Base-by-base conservation (phyloP, 2,888 invertebrate genomes). In the Neoaliturus tenellus region DNA sequence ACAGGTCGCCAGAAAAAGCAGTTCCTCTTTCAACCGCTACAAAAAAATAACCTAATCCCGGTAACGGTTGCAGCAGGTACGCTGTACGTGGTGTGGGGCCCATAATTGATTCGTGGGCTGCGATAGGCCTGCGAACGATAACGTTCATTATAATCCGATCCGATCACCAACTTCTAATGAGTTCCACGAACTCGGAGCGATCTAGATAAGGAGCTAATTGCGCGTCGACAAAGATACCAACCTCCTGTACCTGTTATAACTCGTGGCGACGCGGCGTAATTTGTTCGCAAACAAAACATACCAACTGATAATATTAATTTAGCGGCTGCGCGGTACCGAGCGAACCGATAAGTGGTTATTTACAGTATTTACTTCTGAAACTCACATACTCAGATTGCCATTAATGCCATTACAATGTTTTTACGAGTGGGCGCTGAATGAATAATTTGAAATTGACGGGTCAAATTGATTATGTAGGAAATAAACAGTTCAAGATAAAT, bases 111-210 rank as follows among this genome's bases (percentile, higher is more conserved):
- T 86, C 84, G 83, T 83, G 80, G 67, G 17, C 31, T 28, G 83
- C 78, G 78, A 78, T 78, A 78, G 55, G 48, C 55, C 80, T 62
- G 31, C 73, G 73, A 85, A 83, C 81, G 81, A 82, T 80, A 81
- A 80, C 83, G 83, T 86, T 84, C 85, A 87, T 87, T 87, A 87
- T 87, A 87, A 85, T 84, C 85, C 85, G 87, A 87, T 87, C 84
- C 80, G 85, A 87, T 87, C 87, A 84, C 86, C 82, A 87, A 87
- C 87, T 87, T 86, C 86, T 87, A 87, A 87, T 87, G 87, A 87
- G 87, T 87, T 87, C 87, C 85, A 86, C 85, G 85, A 86, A 86
- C 81, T 83, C 80, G 67, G 73, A 33, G 44, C 62, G 80, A 85
- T 85, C 83, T 81, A 69, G 85, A 86, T 85, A 85, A 86, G 73